A percentile compares a stretch with the other conserved stretches of the same genome.
Conservation (phyloP, 2,113 vertebrate species). For the Hypanus sabinus region DNA sequence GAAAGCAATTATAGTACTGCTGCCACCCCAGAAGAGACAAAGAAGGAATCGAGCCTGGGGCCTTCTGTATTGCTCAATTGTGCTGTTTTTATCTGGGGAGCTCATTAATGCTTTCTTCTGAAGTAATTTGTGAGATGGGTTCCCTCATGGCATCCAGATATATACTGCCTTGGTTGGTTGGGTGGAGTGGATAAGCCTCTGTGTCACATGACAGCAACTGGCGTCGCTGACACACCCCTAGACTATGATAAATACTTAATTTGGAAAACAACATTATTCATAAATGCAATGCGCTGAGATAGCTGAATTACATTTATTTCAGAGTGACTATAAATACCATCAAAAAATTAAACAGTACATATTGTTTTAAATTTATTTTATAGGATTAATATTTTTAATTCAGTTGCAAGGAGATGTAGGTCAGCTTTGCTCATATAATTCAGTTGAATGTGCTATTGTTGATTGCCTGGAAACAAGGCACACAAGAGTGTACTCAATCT, state of each 20-base stretch:
- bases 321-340: not conserved
- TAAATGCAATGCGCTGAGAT: not conserved
- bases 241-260: not conserved
- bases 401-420: constrained; percentile 10
- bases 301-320: not conserved
- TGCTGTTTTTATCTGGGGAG: not conserved
- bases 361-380: not conserved
- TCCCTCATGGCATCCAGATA: not conserved
- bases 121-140: constrained; percentile 17
- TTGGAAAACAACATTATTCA: not conserved
- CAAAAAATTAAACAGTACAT: not conserved
- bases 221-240: not conserved
- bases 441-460: not conserved
- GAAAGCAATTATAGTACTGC: not conserved
- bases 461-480: not conserved
- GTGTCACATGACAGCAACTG: not conserved
- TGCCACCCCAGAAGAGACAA: not conserved
- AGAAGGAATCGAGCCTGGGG: not conserved
- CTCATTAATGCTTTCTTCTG: constrained; percentile 30
- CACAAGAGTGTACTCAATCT: not conserved
- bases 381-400: not conserved
- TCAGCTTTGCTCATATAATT: not conserved
- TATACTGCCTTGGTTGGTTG: not conserved
- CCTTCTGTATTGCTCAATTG: not conserved
- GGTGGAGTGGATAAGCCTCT: not conserved